These are phyloP conservation scores for Pelmatolapia mariae DNA, from an alignment of 2,113 vertebrate species.

Conservation along the genomic window DNA sequence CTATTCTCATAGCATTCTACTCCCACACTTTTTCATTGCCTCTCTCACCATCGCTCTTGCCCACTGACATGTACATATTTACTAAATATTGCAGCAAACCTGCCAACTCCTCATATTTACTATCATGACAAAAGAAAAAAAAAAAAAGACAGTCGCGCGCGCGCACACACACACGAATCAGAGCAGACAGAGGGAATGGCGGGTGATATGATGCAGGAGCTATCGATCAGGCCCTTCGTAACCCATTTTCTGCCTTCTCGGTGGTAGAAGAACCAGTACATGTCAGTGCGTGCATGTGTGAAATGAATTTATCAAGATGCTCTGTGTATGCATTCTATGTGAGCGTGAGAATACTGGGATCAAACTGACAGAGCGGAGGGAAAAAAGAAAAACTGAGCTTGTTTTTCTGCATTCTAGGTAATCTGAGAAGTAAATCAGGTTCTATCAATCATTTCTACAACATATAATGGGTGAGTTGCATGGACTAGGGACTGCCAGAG, in stretches of 20 bases:
- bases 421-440: neutral
- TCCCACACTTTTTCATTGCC: constrained; percentile 22
- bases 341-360: neutral
- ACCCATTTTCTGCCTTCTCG: constrained; percentile 51
- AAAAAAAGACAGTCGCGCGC: neutral
- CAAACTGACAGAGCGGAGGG: neutral
- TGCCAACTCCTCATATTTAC: constrained; percentile 45
- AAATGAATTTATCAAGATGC: constrained; percentile 2
- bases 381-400: neutral
- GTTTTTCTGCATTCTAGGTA: neutral
- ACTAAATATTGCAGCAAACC: constrained; percentile 45
- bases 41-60: constrained; percentile 21
- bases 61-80: constrained; percentile 32
- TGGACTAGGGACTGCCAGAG: neutral
- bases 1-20: constrained; percentile 30
- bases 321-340: neutral
- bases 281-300: constrained; percentile 1
- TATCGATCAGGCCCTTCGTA: constrained; percentile 45
- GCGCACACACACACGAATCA: constrained; percentile 41
- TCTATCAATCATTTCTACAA: constrained; percentile 18
- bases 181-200: constrained; percentile 39
- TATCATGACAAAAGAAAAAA: neutral
- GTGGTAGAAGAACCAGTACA: constrained; percentile 34
- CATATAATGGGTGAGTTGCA: neutral
- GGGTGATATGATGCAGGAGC: constrained; percentile 40